phyloP scores from a whole-genome alignment of 2,797 vertebrate species.

The Oceanodroma leucorhoa region DNA sequence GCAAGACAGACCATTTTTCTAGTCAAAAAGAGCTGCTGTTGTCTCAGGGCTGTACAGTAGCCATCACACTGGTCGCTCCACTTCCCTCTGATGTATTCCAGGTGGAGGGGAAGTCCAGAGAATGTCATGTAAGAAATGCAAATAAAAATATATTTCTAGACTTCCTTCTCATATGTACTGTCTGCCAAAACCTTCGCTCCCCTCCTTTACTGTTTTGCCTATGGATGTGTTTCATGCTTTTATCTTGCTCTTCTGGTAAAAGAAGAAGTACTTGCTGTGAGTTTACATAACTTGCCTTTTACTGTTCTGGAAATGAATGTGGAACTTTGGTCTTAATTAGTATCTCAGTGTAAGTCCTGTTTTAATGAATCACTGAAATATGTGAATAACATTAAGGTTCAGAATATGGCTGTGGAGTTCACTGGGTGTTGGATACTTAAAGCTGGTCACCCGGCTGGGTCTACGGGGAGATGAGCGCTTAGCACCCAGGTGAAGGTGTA shows the following conservation, averaged over 20 bases:
- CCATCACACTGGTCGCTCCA: background rate
- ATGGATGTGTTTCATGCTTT: slow-evolving; percentile 34
- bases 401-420: background rate
- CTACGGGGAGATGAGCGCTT: accelerated
- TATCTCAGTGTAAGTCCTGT: background rate
- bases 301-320: slow-evolving; percentile 14
- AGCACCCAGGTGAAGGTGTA: background rate
- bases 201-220: slow-evolving; percentile 53
- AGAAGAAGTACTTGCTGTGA: slow-evolving; percentile 55
- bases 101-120: slow-evolving; percentile 47
- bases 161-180: slow-evolving; percentile 44
- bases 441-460: background rate
- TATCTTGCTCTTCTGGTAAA: slow-evolving; percentile 53
- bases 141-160: slow-evolving; percentile 56
- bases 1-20: background rate
- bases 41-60: background rate
- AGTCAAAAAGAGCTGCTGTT: background rate
- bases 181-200: slow-evolving; percentile 5
- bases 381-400: slow-evolving; percentile 1
- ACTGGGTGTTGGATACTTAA: background rate
- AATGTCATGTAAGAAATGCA: slow-evolving; percentile 51
- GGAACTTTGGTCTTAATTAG: slow-evolving; percentile 50
- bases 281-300: slow-evolving; percentile 57
- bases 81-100: slow-evolving; percentile 41
- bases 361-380: slow-evolving; percentile 34